Conservation (phyloP, 1,140 invertebrate species). For the Fopius arisanus region DNA sequence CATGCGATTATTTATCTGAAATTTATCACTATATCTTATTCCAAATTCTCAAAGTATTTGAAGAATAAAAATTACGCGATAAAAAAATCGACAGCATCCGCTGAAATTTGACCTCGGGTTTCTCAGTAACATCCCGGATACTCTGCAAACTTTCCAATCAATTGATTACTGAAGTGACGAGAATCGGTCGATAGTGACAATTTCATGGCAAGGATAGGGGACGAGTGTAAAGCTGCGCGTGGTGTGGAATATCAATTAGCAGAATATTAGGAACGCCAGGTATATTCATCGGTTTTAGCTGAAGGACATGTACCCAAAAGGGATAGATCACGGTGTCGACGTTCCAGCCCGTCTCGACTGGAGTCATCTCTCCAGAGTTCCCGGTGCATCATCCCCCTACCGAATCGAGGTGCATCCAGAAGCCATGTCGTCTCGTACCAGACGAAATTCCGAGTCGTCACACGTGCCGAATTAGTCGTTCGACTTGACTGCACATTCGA, state of each 20-base stretch:
- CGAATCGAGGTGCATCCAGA: background rate
- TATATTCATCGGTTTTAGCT: conserved; percentile 16
- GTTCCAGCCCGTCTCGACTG: background rate
- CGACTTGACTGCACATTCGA: conserved; percentile 55
- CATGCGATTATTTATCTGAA: no score
- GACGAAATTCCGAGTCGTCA: conserved; percentile 54
- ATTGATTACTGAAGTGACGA: background rate
- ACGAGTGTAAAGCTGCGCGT: background rate
- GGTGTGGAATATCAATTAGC: conserved; percentile 20
- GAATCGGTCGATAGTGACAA: background rate
- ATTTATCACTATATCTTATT: background rate
- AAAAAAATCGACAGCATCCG: no score
- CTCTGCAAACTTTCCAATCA: no score
- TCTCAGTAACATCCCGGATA: no score
- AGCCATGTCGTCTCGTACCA: background rate
- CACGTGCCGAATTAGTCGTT: conserved; percentile 63
- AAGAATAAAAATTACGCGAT: no score
- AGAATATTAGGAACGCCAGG: background rate
- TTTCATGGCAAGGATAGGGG: background rate
- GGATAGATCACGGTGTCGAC: background rate
- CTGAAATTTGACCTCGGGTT: no score
- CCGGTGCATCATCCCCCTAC: background rate
- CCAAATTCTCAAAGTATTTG: no score
- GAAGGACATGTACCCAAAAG: conserved; percentile 2
- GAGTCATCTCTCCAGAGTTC: background rate